A percentile compares a stretch with the other conserved stretches of the same genome.
phyloP scores from a whole-genome alignment of 35 echinoderm and acorn worm species.

The Patiria miniata region DNA sequence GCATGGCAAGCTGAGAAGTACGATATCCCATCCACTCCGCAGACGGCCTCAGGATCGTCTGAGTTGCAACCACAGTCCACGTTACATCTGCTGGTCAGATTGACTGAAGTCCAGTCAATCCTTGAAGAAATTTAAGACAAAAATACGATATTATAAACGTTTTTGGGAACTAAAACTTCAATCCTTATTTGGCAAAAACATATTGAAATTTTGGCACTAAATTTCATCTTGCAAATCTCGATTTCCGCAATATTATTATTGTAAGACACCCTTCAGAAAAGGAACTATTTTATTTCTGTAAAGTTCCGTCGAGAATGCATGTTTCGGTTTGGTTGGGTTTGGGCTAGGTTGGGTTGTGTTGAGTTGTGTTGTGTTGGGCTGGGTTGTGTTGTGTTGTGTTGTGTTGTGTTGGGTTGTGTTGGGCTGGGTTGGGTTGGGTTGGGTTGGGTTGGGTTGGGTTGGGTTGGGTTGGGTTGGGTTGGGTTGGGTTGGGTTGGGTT shows the following conservation, averaged over 20 bases:
- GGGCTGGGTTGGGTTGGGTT: too few species aligned
- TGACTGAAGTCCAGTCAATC: not conserved
- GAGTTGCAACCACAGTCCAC: constrained; percentile 24
- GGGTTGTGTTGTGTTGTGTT: too few species aligned
- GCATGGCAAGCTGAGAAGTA: constrained; percentile 69
- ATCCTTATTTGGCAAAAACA: too few species aligned
- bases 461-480: too few species aligned
- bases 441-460: too few species aligned
- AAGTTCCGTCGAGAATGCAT: not conserved
- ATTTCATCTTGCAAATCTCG: not conserved
- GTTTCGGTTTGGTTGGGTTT: too few species aligned
- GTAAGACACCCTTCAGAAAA: not conserved
- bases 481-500: too few species aligned
- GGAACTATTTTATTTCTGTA: not conserved
- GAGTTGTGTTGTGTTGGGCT: too few species aligned
- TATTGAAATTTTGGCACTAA: too few species aligned
- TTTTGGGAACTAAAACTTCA: too few species aligned
- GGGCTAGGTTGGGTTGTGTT: too few species aligned
- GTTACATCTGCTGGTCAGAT: constrained; percentile 36
- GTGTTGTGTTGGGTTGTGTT: too few species aligned
- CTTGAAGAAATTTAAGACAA: not conserved
- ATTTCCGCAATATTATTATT: not conserved
- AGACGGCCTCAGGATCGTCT: constrained; percentile 19
- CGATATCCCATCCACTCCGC: constrained; percentile 39
- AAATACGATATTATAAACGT: not conserved